phyloP scores from a whole-genome alignment of 2,888 invertebrate genomes.

The Callosobruchus maculatus region DNA sequence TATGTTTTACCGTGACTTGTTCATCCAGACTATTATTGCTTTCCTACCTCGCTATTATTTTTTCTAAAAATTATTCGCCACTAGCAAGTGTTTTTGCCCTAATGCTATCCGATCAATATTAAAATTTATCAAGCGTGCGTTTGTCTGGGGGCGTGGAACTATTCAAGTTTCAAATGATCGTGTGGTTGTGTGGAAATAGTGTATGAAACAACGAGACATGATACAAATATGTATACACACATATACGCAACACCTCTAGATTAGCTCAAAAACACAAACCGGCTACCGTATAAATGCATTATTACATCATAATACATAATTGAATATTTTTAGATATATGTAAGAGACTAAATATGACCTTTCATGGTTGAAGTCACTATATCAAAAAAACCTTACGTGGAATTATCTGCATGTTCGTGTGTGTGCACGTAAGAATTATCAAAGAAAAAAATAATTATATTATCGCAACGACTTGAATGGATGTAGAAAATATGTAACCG shows the following conservation, averaged over 20 bases:
- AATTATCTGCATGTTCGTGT: not conserved
- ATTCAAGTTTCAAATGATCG: not conserved
- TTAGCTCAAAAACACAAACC: constrained; percentile 43
- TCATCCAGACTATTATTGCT: not conserved
- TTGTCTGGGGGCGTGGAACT: not conserved
- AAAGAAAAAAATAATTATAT: not conserved
- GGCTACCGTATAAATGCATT: constrained; percentile 26
- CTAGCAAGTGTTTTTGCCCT: not conserved
- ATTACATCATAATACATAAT: not conserved
- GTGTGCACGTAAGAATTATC: not conserved
- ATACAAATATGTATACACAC: constrained; percentile 23
- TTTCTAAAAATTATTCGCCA: not conserved
- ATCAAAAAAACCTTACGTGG: not conserved
- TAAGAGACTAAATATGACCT: not conserved
- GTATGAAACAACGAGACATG: constrained; percentile 18
- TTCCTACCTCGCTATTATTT: not conserved
- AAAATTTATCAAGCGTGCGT: not conserved
- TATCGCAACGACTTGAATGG: not conserved
- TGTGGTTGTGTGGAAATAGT: not conserved
- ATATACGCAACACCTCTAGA: constrained; percentile 25
- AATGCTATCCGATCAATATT: not conserved
- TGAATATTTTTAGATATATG: not conserved
- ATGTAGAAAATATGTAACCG: not conserved
- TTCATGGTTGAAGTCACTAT: not conserved
- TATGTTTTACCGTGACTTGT: too few species aligned